phyloP scores from a whole-genome alignment of 2,888 invertebrate species.

The Drosophila nr. perissopoda region DNA sequence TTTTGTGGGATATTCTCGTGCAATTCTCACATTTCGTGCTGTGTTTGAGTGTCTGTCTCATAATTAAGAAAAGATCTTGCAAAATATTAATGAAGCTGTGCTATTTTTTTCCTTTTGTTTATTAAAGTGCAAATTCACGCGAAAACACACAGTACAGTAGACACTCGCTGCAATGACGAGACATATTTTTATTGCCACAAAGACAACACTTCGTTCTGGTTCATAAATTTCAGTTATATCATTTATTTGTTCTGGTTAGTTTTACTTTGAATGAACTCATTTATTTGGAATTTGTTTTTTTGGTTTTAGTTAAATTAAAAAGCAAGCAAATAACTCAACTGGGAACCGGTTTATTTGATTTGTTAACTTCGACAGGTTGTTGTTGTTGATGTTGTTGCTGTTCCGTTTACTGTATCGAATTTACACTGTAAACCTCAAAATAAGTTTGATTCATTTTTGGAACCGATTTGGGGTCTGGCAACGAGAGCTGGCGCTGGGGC shows the following conservation, averaged over 20 bases:
- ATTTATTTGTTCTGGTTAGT: conserved; percentile 1
- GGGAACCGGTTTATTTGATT: conserved; percentile 20
- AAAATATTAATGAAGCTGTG: conserved; percentile 54
- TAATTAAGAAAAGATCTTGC: conserved; percentile 78
- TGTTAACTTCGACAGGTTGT: conserved; percentile 9
- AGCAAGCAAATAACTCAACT: background rate
- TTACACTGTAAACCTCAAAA: conserved; percentile 40
- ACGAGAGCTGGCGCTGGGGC: conserved; percentile 39
- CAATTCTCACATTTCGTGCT: conserved; percentile 62
- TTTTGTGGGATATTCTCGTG: conserved; percentile 55
- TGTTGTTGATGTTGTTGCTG: background rate
- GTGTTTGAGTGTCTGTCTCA: conserved; percentile 38
- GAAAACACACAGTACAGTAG: conserved; percentile 21
- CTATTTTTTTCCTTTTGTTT: conserved; percentile 22
- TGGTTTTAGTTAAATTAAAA: conserved; percentile 2
- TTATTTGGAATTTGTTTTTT: background rate
- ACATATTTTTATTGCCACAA: background rate
- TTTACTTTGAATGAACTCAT: conserved; percentile 3
- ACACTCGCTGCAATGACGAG: conserved; percentile 7
- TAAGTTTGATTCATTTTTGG: conserved; percentile 75
- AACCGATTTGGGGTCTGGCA: conserved; percentile 56
- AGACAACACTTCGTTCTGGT: background rate
- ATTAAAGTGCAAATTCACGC: conserved; percentile 30
- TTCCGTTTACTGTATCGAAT: conserved; percentile 22
- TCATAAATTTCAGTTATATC: background rate